Evolutionary conservation across 1,140 invertebrate species (phyloP), one percentile per base, ranked within the genome.

Genomic region (Drosophila pachea): DNA sequence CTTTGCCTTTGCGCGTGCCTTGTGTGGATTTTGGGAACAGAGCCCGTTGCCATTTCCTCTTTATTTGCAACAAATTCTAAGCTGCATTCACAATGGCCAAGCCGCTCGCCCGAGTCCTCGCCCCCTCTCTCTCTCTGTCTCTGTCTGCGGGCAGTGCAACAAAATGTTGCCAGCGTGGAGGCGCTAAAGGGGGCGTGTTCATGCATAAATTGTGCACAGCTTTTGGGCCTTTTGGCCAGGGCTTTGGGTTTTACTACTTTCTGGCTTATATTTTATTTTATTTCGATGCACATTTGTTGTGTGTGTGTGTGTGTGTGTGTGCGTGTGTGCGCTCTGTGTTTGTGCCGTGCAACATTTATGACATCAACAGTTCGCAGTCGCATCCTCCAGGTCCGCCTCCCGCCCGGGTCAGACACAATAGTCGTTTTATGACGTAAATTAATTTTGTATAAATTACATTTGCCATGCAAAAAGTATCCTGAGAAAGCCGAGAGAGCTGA

Each of bases 61-160:
- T 83, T 83, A 83, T 83, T 86, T 83, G 79, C 76, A 79, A 79
- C 79, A 83, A 83, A 83, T 79, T 83, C 79, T 83, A 83, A 83
- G 81, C 81, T 86, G 79, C 79, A 83, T 79, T 74, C 84, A 84
- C 79, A 83, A 83, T 83, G 61, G 76, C 76, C 79, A 61, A 68
- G 35, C 33, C 35, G 7, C n/a, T 12, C 14, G 38, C 16, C 32
- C n/a, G n/a, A n/a, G 9, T 31, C 62, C 22, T 11, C 40, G 9
- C 31, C 3, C 4, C 22, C 7, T 14, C 40, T 3, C 35, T n/a
- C 14, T 4, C 16, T 2, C 31, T 16, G 38, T 8, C 40, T 47
- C 16, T 42, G 52, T 40, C 60, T 70, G 42, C 22, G 49, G 53
- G 68, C 38, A 81, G 64, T 81, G 78, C 75, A 83, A 69, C 79